Evolutionary conservation across 2,113 vertebrate species (phyloP).

Genomic region (Prolemur simus): DNA sequence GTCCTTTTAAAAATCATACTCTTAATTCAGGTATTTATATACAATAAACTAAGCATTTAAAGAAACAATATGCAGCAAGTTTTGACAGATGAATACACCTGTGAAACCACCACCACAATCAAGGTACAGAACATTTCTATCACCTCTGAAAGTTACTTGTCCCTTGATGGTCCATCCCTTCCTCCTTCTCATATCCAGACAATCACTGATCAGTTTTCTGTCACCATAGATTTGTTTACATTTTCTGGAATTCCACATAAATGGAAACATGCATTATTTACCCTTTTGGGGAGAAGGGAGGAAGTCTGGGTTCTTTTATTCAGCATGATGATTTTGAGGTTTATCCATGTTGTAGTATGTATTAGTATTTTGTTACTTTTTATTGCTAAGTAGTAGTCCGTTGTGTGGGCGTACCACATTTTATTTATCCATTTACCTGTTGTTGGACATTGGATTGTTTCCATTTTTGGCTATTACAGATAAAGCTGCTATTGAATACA

Average conservation of each 20-base stretch:
- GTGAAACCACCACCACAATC: not conserved
- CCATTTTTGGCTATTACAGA: not conserved
- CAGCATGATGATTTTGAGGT: not conserved
- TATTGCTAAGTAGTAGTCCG: not conserved
- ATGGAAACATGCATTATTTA: not conserved
- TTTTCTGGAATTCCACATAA: not conserved
- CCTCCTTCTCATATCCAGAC: not conserved
- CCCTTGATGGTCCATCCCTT: not conserved
- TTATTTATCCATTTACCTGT: not conserved
- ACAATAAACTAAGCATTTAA: not conserved
- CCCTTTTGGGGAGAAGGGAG: not conserved
- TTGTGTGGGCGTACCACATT: not conserved
- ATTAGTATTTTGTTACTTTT: not conserved
- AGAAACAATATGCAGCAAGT: not conserved
- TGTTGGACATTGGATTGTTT: not conserved
- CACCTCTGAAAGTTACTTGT: not conserved
- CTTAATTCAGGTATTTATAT: not conserved
- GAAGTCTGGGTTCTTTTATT: not conserved
- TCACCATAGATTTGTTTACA: not conserved
- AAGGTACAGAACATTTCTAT: not conserved
- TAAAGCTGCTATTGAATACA: not conserved
- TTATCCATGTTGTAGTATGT: not conserved
- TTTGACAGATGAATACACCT: not conserved
- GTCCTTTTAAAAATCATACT: not conserved
- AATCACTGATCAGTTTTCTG: constrained; percentile 5